Evolutionary conservation across 2,888 invertebrate genomes (phyloP), one percentile per base, ranked within the genome.

Genomic region (Melanargia galathea): DNA sequence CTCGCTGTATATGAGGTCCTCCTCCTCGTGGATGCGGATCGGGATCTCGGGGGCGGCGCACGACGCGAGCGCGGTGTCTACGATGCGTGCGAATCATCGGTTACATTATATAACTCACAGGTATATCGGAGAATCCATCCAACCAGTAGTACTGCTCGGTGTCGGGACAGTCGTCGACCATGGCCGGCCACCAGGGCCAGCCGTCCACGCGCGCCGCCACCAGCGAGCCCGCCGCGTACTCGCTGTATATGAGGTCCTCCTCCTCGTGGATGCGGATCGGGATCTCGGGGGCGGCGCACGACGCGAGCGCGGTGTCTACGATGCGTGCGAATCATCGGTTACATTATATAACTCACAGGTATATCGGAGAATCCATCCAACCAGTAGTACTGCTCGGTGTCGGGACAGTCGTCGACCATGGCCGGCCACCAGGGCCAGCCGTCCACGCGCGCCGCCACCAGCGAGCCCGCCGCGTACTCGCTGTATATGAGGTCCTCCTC

Each of bases 351-450:
- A 71, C 77, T 72, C 78, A 93, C 93, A 8, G 93, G 93, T 70
- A 90, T 90, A 74, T 92, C 91, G 24, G 91, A 90, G 69, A 87
- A 90, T 2, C 90, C 90, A 67, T 92, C 90, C 0, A 93, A 80
- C 93, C 93, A 93, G 74, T 92, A 93, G 76, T 86, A 94, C 64
- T 91, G 90, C 67, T 93, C 93, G 0, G 84, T 83, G 67, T 94
- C 93, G 0, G 94, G 94, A 72, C 93, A 93, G 74, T 94, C 94
- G 67, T 95, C 94, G 0, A 95, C 92, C 90, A 95, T 93, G 1
- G 93, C 95, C 2, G 95, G 95, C 95, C 95, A 95, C 94, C 94
- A 94, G 1, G 95, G 94, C 84, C 89, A 94, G 24, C 93, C 93
- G 0, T 81, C 70, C 67, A 93, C 69, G 40, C 87, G 92, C 0